Evolutionary conservation across 92 coral and sea anemone species (phyloP), one percentile per base, ranked within the genome.

Genomic region (Siderastrea siderea): DNA sequence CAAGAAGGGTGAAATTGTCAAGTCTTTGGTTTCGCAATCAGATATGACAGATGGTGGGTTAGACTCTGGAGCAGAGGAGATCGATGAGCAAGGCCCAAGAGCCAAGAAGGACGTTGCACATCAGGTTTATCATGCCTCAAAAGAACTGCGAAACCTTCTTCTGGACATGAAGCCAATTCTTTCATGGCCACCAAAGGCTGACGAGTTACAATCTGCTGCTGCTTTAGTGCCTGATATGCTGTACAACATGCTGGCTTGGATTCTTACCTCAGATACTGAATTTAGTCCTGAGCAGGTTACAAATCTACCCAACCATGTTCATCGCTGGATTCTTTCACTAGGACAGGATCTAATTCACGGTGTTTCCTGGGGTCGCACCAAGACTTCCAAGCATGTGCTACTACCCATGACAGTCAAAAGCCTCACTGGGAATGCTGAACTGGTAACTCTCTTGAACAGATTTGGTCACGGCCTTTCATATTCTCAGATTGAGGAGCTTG

Each of bases 361-460:
- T 58, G 86, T 66, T 4, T 71, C 84, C 16, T 89, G 85, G 11
- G 90, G 95, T 3, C 91, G 81, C 49, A 53, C 77, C 12, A 83
- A 88, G 73, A 88, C 92, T 3, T 92, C 38, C 38, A 26, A 26
- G 38, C 38, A 26, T 26, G 38, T 26, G 38, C 38, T 26, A 26
- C 38, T 26, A 85, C 92, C 92, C 46, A 13, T 92, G 68, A 92
- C 95, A 5, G 88, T 92, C 38, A 87, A 90, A 63, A 87, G 87
- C 54, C 82, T 92, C 45, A 89, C 93, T 16, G 91, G 95, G 43
- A 84, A 87, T 49, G 84, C 86, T 26, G 84, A 87, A 58, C 82
- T 88, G 62, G 47, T 58, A 62, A 88, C 88, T 44, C 46, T 88
- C 38, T 78, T 88, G 45, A 88, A 88, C 71, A 57, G 87, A 64